phyloP scores from a whole-genome alignment of 2,888 invertebrate genomes.

The Drosophila leonis region DNA sequence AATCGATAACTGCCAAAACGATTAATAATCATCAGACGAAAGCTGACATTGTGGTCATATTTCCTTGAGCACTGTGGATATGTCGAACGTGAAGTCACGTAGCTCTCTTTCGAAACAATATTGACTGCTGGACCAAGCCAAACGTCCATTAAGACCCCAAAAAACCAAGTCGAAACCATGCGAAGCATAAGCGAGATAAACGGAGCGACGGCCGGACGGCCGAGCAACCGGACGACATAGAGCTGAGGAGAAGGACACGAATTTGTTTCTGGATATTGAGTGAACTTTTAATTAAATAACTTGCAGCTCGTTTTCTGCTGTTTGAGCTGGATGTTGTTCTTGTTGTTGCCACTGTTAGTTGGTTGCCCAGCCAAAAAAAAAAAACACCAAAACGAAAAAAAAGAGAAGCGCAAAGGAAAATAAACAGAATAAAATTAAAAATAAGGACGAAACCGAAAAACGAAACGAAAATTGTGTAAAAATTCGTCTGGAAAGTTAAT shows the following conservation, averaged over 20 bases:
- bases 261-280: conserved; percentile 55
- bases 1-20: conserved; percentile 17
- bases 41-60: conserved; percentile 13
- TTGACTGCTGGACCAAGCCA: conserved; percentile 20
- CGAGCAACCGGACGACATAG: not conserved
- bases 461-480: conserved; percentile 50
- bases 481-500: conserved; percentile 64
- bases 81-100: conserved; percentile 17
- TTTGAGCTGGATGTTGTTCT: conserved; percentile 37
- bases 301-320: conserved; percentile 71
- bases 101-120: conserved; percentile 7
- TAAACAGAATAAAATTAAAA: conserved; percentile 7
- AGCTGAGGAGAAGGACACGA: conserved; percentile 7
- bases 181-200: conserved; percentile 12
- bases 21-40: conserved; percentile 9
- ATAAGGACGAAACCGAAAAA: conserved; percentile 32
- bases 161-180: conserved; percentile 9
- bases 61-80: conserved; percentile 3
- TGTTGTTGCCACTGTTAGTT: conserved; percentile 25
- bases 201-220: not conserved
- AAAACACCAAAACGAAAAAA: conserved; percentile 8
- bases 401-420: conserved; percentile 16
- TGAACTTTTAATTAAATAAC: conserved; percentile 79
- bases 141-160: conserved; percentile 17
- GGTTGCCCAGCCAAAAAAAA: conserved; percentile 32